A percentile compares a stretch with the other conserved stretches of the same genome.
Evolutionary conservation across 2,113 vertebrate species (phyloP).

Genomic region (Ciconia stormi): DNA sequence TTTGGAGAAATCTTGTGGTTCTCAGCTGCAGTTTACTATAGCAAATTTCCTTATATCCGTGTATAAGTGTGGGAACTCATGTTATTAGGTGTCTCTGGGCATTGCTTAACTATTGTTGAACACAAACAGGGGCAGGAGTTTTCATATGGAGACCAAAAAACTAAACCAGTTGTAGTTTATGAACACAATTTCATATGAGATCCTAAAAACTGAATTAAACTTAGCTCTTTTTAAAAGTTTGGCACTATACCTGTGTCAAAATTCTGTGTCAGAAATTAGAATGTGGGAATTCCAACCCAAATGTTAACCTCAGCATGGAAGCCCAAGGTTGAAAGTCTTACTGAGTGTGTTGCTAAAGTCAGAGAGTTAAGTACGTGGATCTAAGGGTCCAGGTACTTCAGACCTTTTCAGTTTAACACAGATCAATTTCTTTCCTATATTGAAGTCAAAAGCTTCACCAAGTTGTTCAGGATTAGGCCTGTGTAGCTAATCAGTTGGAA

Average conservation of each 20-base stretch:
- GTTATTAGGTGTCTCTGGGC: neutral
- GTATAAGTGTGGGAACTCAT: neutral
- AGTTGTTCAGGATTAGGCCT: neutral
- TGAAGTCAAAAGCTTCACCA: neutral
- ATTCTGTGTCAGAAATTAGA: neutral
- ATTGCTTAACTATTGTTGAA: neutral
- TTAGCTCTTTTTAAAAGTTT: neutral
- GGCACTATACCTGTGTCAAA: neutral
- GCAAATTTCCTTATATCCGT: neutral
- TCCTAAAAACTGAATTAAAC: neutral
- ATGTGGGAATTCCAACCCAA: neutral
- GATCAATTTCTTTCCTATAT: neutral
- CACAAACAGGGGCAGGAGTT: neutral
- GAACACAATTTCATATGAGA: neutral
- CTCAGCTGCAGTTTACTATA: neutral
- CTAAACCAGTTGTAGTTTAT: neutral
- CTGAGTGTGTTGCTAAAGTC: neutral
- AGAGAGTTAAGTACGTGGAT: neutral
- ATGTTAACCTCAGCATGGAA: neutral
- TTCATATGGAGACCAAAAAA: neutral
- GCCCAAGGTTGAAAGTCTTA: neutral
- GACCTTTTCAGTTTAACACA: neutral
- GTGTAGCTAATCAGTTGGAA: neutral
- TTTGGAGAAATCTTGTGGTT: neutral
- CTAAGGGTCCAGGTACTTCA: neutral